Base-by-base conservation (phyloP, 2,797 vertebrate species). In the Podarcis lilfordi region DNA sequence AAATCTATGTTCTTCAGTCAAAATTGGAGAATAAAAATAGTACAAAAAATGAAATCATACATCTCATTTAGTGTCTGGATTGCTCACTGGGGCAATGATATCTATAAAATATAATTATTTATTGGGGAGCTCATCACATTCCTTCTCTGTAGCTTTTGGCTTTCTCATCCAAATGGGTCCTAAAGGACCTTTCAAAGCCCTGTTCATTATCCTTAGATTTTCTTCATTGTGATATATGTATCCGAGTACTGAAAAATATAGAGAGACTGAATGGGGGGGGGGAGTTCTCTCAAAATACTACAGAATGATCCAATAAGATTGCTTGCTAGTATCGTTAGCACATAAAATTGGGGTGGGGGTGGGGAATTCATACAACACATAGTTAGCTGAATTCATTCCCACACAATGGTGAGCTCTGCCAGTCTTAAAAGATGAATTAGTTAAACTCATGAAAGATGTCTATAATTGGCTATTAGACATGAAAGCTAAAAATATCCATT, bases 41-140 rank as follows among this genome's bases (percentile, higher is more conserved):
- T 35, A 43, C 37, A 69, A 64, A 27, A 69, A 43, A 69, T 45
- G 27, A 43, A 69, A 69, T 23, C 17, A 13, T 69, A 27, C 25
- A 69, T 69, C 81, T 43, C 66, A 3, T 82, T 82, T 82, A 29
- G 64, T 43, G 64, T 29, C 37, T 68, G 64, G 21, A 82, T 68
- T 66, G 27, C 25, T 69, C 64, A 69, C 64, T 19, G 19, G 35
- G 37, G 64, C 27, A 83, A 83, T 37, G 80, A 40, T 66, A 66
- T 13, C 79, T 35, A 66, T 66, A 83, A 83, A 45, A 71, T 71
- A 69, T 82, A 45, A 80, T 77, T 77, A 77, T 83, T 71, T 83
- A 45, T 71, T n/a, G 8, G 40, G 17, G 40, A 71, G 6, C 29
- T 69, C 29, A 19, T 29, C 40, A 69, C 25, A 43, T 27, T 50